Conservation (phyloP, 2,888 invertebrate species). For the Slavum lentiscoides region DNA sequence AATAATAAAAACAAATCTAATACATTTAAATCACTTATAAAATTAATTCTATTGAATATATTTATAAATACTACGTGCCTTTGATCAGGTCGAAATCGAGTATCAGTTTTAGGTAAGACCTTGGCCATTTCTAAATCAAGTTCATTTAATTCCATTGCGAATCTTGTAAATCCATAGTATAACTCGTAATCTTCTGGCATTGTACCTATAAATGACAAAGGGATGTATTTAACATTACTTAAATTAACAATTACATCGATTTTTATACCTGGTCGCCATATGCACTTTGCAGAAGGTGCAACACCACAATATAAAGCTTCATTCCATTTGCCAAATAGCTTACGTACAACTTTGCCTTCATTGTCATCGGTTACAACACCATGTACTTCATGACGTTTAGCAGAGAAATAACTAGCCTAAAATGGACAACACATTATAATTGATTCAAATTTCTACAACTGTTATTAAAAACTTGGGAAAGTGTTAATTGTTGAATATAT, state of each 20-base stretch:
- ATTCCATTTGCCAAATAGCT: slow-evolving; percentile 79
- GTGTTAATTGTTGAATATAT: no score
- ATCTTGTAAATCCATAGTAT: slow-evolving; percentile 83
- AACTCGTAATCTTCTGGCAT: slow-evolving; percentile 79
- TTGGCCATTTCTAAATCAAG: slow-evolving; percentile 67
- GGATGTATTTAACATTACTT: neutral
- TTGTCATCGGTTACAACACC: slow-evolving; percentile 68
- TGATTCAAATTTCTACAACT: neutral
- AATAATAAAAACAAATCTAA: neutral
- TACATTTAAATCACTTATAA: neutral
- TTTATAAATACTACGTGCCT: slow-evolving; percentile 59
- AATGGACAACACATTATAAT: neutral
- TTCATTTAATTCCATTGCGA: slow-evolving; percentile 84
- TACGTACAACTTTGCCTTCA: slow-evolving; percentile 65
- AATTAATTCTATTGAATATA: slow-evolving; percentile 1
- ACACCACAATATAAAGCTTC: slow-evolving; percentile 78
- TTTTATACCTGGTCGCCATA: slow-evolving; percentile 74
- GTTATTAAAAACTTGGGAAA: no score
- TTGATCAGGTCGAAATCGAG: slow-evolving; percentile 78
- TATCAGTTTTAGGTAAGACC: slow-evolving; percentile 74
- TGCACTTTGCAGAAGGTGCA: slow-evolving; percentile 71
- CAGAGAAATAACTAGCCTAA: slow-evolving; percentile 77
- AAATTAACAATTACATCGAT: neutral
- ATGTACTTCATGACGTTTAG: slow-evolving; percentile 75
- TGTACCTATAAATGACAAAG: slow-evolving; percentile 63